These are phyloP conservation scores for Drosophila nebulosa DNA, from an alignment of 1,140 invertebrate species.

Conservation along the genomic window DNA sequence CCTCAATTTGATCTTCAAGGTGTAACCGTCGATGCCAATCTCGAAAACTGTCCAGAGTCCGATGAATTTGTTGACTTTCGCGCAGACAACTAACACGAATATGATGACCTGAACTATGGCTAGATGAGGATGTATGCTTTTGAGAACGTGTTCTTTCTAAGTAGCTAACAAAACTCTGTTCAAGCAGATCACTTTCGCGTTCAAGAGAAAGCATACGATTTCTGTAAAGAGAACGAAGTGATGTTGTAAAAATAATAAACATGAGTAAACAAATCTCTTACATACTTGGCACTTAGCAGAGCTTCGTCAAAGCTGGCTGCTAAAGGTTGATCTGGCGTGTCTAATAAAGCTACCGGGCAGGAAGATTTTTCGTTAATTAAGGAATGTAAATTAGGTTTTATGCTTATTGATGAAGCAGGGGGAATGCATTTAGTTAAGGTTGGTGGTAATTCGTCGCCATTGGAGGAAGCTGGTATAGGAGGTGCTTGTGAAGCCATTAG, in stretches of 20 bases:
- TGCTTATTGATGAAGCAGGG: background rate
- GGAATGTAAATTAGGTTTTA: slow-evolving; percentile 4
- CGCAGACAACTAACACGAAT: slow-evolving; percentile 6
- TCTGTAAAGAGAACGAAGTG: slow-evolving; percentile 14
- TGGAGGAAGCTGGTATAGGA: background rate
- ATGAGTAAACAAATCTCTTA: background rate
- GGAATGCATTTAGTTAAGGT: background rate
- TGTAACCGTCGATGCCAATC: slow-evolving; percentile 30
- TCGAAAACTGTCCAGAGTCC: slow-evolving; percentile 27
- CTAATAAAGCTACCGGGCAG: background rate
- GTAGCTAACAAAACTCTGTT: slow-evolving; percentile 63
- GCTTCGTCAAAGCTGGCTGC: slow-evolving; percentile 46
- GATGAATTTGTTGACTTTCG: slow-evolving; percentile 36
- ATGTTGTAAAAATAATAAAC: background rate
- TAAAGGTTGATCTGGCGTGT: background rate
- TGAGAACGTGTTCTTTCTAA: slow-evolving; percentile 43
- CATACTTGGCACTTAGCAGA: slow-evolving; percentile 52
- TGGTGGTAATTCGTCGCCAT: background rate
- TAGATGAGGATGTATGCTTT: background rate
- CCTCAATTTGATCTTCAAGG: slow-evolving; percentile 11
- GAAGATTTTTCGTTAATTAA: slow-evolving; percentile 27
- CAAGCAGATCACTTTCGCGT: slow-evolving; percentile 68
- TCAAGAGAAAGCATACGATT: slow-evolving; percentile 70
- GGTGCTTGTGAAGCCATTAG: background rate
- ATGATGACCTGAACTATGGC: background rate